Evolutionary conservation across 2,113 vertebrate species (phyloP), one percentile per base, ranked within the genome.

Genomic region (Leucopternis melanops): DNA sequence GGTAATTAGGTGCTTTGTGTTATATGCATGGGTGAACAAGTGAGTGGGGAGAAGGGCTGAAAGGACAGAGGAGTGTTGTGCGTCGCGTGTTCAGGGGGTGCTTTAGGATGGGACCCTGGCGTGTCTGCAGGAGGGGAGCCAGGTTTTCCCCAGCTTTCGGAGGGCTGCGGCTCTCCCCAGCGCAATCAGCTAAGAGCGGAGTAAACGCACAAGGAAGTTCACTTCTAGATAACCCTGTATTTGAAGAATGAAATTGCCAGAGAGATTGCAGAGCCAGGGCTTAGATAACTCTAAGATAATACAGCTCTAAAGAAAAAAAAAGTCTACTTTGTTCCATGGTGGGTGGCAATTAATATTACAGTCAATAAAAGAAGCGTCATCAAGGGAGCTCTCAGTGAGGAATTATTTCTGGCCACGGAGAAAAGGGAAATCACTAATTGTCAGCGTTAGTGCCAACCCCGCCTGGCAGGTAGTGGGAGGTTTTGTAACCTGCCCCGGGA

Each of bases 11-110:
- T 13, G n/a, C 78, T 71, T 75, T 38, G 40, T 38, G 88, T 47
- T 26, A 7, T 6, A 1, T 11, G 44, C 25, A 4, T 3, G 7
- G 11, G 42, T 11, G 62, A 18, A 42, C 11, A 0, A 16, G 13
- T 5, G 13, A 49, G 45, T 3, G 62, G 40, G n/a, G 54, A 81
- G 59, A 65, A 9, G n/a, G 65, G 31, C 81, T 74, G 52, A 22
- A 57, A 38, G 10, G 58, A 16, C 55, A 38, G 65, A 3, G 40
- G 29, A 63, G 38, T 4, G 0, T 2, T 23, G 22, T 31, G 47
- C 23, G 6, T 47, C 42, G 16, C 0, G 0, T 4, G 10, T 58
- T 9, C 8, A 16, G 26, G 36, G 36, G n/a, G 3, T 36, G 61
- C 45, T 42, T 5, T 4, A 10, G 87, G 50, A 9, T 27, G 42